phyloP scores from a whole-genome alignment of 2,797 vertebrate species.

The Fratercula arctica region DNA sequence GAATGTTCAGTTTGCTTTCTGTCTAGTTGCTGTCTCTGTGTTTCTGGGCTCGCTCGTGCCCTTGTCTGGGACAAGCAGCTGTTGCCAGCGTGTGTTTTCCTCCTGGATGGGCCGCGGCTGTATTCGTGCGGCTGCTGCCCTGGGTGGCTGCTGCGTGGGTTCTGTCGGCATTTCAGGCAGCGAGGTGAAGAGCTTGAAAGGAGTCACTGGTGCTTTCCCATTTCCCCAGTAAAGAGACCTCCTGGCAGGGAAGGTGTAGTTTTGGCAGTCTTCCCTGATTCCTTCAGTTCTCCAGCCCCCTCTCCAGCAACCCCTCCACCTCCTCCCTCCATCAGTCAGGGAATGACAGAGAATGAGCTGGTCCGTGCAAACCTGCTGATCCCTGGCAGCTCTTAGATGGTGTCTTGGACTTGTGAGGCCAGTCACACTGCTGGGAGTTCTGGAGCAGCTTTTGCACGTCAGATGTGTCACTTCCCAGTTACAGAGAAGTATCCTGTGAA shows the following conservation, averaged over 20 bases:
- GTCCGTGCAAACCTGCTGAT: not conserved
- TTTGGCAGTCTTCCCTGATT: not conserved
- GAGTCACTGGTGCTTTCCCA: not conserved
- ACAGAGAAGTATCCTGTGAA: not conserved
- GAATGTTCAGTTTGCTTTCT: not conserved
- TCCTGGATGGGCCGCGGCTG: not conserved
- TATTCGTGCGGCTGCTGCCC: not conserved
- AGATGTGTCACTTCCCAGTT: not conserved
- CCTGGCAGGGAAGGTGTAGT: not conserved
- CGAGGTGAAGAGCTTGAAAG: not conserved
- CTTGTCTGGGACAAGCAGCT: not conserved
- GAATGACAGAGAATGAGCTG: not conserved
- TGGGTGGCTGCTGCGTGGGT: not conserved
- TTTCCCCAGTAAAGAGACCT: not conserved
- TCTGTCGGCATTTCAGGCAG: not conserved
- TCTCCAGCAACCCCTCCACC: not conserved
- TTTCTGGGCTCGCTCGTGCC: not conserved
- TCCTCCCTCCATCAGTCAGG: not conserved
- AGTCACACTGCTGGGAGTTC: not conserved
- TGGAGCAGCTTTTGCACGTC: not conserved
- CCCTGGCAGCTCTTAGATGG: not conserved
- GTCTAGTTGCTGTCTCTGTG: not conserved
- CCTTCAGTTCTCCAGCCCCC: not conserved
- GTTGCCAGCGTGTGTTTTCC: not conserved
- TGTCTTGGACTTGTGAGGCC: not conserved